Evolutionary conservation across 2,888 invertebrate genomes (phyloP), one percentile per base, ranked within the genome.

Genomic region (Norana najaformis): DNA sequence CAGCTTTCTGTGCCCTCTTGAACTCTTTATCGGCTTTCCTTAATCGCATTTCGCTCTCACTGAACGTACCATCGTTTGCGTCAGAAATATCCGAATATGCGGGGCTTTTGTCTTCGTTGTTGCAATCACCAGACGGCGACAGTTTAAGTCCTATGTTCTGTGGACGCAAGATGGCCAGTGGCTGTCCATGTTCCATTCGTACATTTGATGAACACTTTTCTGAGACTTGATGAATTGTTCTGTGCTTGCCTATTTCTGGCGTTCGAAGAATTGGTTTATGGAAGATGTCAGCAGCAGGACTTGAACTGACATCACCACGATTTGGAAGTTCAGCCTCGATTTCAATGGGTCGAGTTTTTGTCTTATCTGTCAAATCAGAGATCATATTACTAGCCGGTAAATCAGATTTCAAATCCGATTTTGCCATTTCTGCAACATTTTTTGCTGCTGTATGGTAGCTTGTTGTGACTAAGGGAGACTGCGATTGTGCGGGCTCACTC

Each of bases 21-120:
- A 34, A 20, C 36, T 88, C 47, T 23, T 37, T 47, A 30, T 41
- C 34, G 18, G 20, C 41, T 47, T 37, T 88, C 41, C 88, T 88
- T 18, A 36, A 36, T 14, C 85, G 35, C 85, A 35, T 37, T 16
- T 85, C 85, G 16, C 37, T 35, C 36, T 85, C 85, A 16, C 85
- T 37, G 85, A 85, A 85, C 8, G 34, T 34, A n/a, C 41, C 39
- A 14, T 88, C 88, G 88, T 88, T 88, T 34, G 47, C 39, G 18
- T 88, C 88, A 8, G 88, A 88, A 23, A 88, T 88, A 11, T 88
- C 88, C 5, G 88, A 88, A 35, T 88, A 88, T 1, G 88, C 88
- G n/a, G 39, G 88, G 47, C 88, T 88, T 47, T 34, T 88, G 47
- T 41, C 47, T 0, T 88, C 41, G 11, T 39, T 39, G 85, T 85